Conservation (phyloP, 1,140 invertebrate species). For the Paralvinella palmiformis region DNA sequence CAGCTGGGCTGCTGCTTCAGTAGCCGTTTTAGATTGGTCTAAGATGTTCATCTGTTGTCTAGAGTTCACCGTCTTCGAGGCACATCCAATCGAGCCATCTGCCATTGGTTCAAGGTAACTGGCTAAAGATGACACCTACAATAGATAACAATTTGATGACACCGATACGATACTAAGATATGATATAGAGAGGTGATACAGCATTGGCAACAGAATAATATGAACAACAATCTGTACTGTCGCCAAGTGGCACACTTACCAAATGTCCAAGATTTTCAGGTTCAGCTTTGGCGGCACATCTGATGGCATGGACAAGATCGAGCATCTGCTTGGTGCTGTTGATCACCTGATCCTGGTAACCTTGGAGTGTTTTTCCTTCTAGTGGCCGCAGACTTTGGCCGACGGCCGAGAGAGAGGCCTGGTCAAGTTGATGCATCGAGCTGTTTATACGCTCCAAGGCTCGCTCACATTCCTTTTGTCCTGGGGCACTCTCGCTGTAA, state of each 20-base stretch:
- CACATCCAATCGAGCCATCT: constrained; percentile 68
- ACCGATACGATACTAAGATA: too few relatives aligned
- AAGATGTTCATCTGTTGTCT: constrained; percentile 81
- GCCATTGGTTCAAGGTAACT: constrained; percentile 80
- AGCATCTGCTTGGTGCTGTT: constrained; percentile 56
- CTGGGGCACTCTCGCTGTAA: constrained; percentile 83
- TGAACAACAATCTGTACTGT: neutral
- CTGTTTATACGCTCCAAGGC: constrained; percentile 73
- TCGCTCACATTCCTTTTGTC: constrained; percentile 84
- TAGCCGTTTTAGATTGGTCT: constrained; percentile 89
- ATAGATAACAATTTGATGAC: constrained; percentile 9
- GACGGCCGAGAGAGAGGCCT: constrained; percentile 77
- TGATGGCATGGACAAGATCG: constrained; percentile 70
- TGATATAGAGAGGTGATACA: too few relatives aligned
- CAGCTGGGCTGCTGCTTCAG: constrained; percentile 81
- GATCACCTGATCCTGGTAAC: constrained; percentile 68
- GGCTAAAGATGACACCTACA: constrained; percentile 67
- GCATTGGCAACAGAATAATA: neutral
- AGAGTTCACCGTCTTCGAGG: constrained; percentile 82
- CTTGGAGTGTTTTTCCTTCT: constrained; percentile 66
- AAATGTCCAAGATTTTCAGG: constrained; percentile 88
- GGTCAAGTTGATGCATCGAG: constrained; percentile 60
- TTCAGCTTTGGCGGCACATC: constrained; percentile 77
- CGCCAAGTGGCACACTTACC: constrained; percentile 49
- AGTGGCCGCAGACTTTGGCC: constrained; percentile 68